Conservation (phyloP, 2,888 invertebrate genomes). For the Stenichneumon culpator region DNA sequence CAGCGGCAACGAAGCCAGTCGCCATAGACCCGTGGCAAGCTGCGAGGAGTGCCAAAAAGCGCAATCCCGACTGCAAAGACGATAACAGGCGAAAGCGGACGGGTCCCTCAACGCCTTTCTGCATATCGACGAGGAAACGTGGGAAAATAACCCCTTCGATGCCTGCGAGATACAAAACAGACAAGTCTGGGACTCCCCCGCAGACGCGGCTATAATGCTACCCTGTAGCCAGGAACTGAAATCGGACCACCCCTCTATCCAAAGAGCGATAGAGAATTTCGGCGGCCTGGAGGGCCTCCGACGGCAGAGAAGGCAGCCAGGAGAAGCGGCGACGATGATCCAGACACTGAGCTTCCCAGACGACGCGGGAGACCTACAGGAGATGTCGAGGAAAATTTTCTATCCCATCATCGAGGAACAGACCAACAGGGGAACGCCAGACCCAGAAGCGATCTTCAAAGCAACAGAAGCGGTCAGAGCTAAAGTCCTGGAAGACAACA, state of each 20-base stretch:
- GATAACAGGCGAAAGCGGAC: too few species aligned
- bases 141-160: too few species aligned
- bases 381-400: slow-evolving; percentile 47
- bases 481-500: background rate
- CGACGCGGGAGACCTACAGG: slow-evolving; percentile 56
- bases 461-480: background rate
- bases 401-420: slow-evolving; percentile 31
- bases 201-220: slow-evolving; percentile 4
- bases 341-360: slow-evolving; percentile 67
- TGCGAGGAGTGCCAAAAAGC: too few species aligned
- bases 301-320: slow-evolving; percentile 31
- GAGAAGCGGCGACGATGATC: slow-evolving; percentile 61
- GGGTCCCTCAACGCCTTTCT: too few species aligned
- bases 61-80: too few species aligned
- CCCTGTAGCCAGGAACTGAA: slow-evolving; percentile 14
- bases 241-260: slow-evolving; percentile 24
- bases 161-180: background rate
- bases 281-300: slow-evolving; percentile 41
- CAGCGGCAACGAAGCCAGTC: too few species aligned
- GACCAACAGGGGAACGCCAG: slow-evolving; percentile 9
- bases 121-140: too few species aligned
- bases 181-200: slow-evolving; percentile 1
- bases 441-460: background rate
- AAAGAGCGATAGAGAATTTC: slow-evolving; percentile 33
- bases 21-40: too few species aligned